Base-by-base conservation (phyloP, 30 jellyfish, hydroid and myxozoan species). In the Nemopilema nomurai region DNA sequence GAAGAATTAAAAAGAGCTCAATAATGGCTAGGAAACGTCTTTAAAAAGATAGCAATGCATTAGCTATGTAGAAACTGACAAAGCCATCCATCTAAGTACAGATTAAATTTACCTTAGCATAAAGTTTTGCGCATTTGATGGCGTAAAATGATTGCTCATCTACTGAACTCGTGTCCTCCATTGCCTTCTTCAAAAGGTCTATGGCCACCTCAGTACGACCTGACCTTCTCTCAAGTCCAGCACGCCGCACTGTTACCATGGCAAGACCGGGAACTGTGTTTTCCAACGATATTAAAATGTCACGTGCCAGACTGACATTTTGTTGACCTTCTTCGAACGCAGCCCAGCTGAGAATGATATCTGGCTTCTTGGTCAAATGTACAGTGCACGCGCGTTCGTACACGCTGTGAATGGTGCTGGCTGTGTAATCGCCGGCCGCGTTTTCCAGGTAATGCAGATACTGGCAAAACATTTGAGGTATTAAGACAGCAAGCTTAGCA, bases 321-420 rank as follows among this genome's bases (percentile, higher is more conserved):
- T 77, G 33, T 16, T 89, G 90, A 16, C 82, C 68, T 66, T 94
- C 99, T 79, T 94, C 99, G 70, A 94, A 94, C 16, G 90, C 96
- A 26, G 97, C 96, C 99, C 99, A 94, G 57, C 73, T 83, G 64
- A 94, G 72, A 49, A 79, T 75, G 53, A 94, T 85, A 70, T 88
- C 85, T 16, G 90, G 90, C 65, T 94, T 90, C 79, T 89, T 94
- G 0, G 79, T 31, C 26, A 84, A 82, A 62, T 94, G 99, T 33
- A 94, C 78, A 32, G 89, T 89, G 75, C 99, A 94, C 13, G 99
- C 99, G 19, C 99, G 87, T 33, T 24, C 81, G 79, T 81, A 94
- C 16, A 82, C 88, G 41, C 57, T 63, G 28, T 89, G 87, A n/a
- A 95, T 81, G 0, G 67, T 29, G 20, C 63, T 82, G 4, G 49